Percentiles rank a stretch among this genome's conserved stretches.
Conservation (phyloP, 1,140 invertebrate genomes). For the Drosophila sturtevanti region DNA sequence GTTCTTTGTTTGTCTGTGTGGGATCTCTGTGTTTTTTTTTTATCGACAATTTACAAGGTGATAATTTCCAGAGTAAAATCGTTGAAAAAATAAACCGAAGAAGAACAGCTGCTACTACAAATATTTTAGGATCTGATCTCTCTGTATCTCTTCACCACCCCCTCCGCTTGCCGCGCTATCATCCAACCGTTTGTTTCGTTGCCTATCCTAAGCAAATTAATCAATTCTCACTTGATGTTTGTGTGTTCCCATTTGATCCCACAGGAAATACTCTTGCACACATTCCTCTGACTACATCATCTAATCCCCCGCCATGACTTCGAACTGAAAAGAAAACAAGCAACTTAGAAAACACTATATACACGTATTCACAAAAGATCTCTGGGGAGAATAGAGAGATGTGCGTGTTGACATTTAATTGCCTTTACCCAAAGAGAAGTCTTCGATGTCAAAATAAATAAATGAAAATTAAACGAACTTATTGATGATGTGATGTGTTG, state of each 20-base stretch:
- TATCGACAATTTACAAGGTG: constrained; percentile 56
- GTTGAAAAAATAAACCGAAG: constrained; percentile 58
- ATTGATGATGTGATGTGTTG: constrained; percentile 48
- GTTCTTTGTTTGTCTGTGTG: constrained; percentile 39
- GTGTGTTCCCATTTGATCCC: constrained; percentile 64
- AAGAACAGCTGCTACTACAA: constrained; percentile 57
- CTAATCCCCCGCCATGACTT: constrained; percentile 43
- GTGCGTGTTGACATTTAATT: constrained; percentile 80
- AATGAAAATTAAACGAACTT: constrained; percentile 74
- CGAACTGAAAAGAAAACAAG: constrained; percentile 5
- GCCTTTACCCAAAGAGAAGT: constrained; percentile 41
- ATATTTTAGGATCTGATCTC: constrained; percentile 48
- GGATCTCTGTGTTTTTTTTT: constrained; percentile 28
- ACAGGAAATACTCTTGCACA: constrained; percentile 38
- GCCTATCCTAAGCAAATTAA: constrained; percentile 65
- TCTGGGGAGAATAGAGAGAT: constrained; percentile 28
- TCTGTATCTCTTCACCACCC: constrained; percentile 46
- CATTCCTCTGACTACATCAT: constrained; percentile 32
- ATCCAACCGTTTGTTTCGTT: constrained; percentile 42
- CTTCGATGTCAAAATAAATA: constrained; percentile 76
- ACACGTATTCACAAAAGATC: constrained; percentile 4
- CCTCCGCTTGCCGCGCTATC: not conserved
- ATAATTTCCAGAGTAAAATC: constrained; percentile 51
- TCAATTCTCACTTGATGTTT: constrained; percentile 65
- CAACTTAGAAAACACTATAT: not conserved